Percentiles rank a stretch among this genome's conserved stretches.
Conservation (phyloP, 1,140 invertebrate species). For the Bombus waltoni region DNA sequence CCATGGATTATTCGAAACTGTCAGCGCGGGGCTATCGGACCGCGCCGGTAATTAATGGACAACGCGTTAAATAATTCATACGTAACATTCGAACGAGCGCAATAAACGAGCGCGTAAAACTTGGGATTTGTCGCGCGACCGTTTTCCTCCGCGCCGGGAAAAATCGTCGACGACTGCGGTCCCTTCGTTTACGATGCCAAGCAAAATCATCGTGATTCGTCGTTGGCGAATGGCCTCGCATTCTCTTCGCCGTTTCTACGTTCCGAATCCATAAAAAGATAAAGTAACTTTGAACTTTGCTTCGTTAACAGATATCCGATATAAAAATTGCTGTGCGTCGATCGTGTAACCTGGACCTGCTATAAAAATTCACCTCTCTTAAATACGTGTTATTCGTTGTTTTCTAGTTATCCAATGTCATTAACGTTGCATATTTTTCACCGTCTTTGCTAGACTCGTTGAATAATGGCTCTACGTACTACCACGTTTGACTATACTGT, state of each 20-base stretch:
- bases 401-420: not conserved
- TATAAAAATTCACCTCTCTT: no score
- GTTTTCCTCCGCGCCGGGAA: constrained; percentile 21
- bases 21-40: constrained; percentile 38
- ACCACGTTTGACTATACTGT: not conserved
- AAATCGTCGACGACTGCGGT: constrained; percentile 28
- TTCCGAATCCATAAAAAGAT: not conserved
- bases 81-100: constrained; percentile 36
- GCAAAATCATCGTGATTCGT: not conserved
- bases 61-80: constrained; percentile 53
- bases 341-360: no score
- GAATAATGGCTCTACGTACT: not conserved
- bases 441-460: not conserved
- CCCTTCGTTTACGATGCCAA: constrained; percentile 3
- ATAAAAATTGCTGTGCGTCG: not conserved
- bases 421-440: no score
- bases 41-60: constrained; percentile 47
- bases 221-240: not conserved
- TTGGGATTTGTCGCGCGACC: constrained; percentile 39
- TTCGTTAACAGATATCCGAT: not conserved
- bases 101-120: constrained; percentile 54
- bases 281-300: not conserved
- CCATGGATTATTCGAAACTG: constrained; percentile 47
- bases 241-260: not conserved
- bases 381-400: no score